phyloP scores from a whole-genome alignment of 2,888 invertebrate genomes.

The Andricus curvator region DNA sequence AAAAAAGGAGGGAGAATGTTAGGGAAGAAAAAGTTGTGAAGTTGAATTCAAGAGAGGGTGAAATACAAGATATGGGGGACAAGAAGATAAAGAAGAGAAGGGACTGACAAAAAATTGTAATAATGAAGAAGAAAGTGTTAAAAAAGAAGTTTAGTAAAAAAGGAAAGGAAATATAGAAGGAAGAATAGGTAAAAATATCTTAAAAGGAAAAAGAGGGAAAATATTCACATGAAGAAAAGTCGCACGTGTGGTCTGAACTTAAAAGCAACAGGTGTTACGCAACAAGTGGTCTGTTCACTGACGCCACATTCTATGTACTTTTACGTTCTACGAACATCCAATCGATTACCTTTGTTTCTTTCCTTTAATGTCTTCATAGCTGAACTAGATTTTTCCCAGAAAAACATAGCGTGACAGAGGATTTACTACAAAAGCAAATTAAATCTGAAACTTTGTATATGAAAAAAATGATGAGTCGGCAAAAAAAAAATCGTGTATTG shows the following conservation, averaged over 20 bases:
- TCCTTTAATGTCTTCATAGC: slow-evolving; percentile 6
- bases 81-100: no score
- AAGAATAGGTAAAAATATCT: no score
- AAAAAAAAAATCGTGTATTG: no score
- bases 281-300: slow-evolving; percentile 24
- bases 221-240: background rate
- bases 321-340: background rate
- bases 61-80: no score
- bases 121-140: no score
- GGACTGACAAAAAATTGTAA: no score
- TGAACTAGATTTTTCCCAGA: slow-evolving; percentile 8
- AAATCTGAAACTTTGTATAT: background rate
- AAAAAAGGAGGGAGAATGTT: background rate
- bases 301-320: slow-evolving; percentile 4
- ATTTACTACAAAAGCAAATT: background rate
- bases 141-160: no score
- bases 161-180: no score
- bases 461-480: background rate
- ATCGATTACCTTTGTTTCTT: slow-evolving; percentile 34
- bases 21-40: no score
- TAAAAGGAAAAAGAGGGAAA: slow-evolving; percentile 4
- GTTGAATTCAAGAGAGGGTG: no score
- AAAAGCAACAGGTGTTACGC: slow-evolving; percentile 36
- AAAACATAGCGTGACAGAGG: background rate
- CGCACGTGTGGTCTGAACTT: slow-evolving; percentile 19